phyloP scores from a whole-genome alignment of 2,888 invertebrate genomes.

The Orchesellides sinensis region DNA sequence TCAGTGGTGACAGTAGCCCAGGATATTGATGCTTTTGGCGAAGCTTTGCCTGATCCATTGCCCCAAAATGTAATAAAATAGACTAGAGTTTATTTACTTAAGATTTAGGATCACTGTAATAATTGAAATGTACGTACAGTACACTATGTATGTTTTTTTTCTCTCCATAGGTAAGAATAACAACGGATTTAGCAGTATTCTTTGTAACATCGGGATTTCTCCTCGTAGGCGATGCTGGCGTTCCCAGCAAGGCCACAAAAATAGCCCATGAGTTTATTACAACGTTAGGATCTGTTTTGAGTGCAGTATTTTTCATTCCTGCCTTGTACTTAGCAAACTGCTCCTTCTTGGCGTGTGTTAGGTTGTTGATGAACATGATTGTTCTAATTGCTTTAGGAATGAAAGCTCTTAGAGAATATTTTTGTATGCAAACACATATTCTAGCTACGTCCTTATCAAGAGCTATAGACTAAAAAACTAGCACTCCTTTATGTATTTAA shows the following conservation, averaged over 20 bases:
- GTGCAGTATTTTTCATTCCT: constrained; percentile 18
- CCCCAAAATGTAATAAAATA: constrained; percentile 17
- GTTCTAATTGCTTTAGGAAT: not conserved
- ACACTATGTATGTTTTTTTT: too few species aligned
- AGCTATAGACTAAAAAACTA: too few species aligned
- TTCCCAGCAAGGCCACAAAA: not conserved
- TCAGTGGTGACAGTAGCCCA: not conserved
- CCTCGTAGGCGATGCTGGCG: not conserved
- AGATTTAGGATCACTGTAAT: too few species aligned
- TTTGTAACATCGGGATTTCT: constrained; percentile 1
- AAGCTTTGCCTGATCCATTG: not conserved
- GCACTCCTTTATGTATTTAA: too few species aligned
- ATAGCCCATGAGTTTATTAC: constrained; percentile 15
- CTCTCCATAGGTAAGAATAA: constrained; percentile 11
- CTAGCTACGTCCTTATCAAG: too few species aligned
- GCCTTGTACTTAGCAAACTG: constrained; percentile 23
- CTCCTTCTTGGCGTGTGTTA: constrained; percentile 17
- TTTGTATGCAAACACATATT: too few species aligned
- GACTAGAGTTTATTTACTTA: too few species aligned
- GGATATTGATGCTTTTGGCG: constrained; percentile 10
- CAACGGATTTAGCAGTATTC: constrained; percentile 19
- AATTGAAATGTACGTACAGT: too few species aligned
- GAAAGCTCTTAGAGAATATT: not conserved
- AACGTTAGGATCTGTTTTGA: not conserved
- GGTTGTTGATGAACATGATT: not conserved